These are phyloP conservation scores for Ceratotherium simum DNA, from an alignment of 2,113 vertebrate genomes.

Conservation along the genomic window DNA sequence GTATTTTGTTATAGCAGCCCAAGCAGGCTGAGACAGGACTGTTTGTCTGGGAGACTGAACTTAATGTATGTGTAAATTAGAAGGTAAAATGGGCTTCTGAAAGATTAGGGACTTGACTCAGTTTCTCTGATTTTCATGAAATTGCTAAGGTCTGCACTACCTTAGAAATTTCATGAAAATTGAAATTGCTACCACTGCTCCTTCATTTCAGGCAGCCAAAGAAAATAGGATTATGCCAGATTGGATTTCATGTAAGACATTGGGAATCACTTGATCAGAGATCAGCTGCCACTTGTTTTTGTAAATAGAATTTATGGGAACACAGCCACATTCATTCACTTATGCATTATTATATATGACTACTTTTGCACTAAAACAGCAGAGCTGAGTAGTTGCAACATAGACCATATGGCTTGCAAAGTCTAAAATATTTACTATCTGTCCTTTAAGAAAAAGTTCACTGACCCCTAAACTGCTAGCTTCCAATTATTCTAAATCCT, in stretches of 20 bases:
- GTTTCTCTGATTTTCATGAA: not conserved
- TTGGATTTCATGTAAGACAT: not conserved
- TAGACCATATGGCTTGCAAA: rapidly evolving
- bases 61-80: not conserved
- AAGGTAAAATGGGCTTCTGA: not conserved
- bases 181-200: not conserved
- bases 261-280: not conserved
- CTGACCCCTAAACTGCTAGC: not conserved
- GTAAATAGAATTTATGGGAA: not conserved
- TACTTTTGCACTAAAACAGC: rapidly evolving
- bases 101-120: not conserved
- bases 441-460: not conserved
- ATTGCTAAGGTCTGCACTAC: no score
- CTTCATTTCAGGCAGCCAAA: not conserved
- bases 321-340: not conserved
- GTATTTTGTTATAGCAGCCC: not conserved
- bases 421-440: not conserved
- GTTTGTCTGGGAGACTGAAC: not conserved
- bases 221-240: no score
- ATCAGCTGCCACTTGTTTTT: not conserved
- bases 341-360: rapidly evolving
- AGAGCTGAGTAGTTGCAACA: not conserved
- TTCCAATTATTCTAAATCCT: not conserved
- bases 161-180: no score
- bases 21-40: no score